Conservation (phyloP, 2,888 invertebrate genomes). For the Stramonita haemastoma region DNA sequence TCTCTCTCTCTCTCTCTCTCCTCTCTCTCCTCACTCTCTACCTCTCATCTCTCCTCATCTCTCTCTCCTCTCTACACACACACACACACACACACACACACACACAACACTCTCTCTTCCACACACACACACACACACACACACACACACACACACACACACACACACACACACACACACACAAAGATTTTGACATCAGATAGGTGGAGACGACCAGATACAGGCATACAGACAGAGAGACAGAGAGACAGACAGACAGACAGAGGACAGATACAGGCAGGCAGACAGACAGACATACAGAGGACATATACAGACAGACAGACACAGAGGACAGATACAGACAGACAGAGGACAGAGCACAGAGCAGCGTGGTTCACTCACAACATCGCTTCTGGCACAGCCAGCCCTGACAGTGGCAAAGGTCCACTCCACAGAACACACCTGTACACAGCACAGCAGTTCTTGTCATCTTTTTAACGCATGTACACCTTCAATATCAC, state of each 20-base stretch:
- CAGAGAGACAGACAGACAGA: not conserved
- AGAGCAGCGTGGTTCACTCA: not conserved
- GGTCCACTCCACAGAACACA: conserved; percentile 10
- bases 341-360: not conserved
- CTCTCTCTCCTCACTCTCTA: no score
- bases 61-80: no score
- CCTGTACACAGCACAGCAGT: not conserved
- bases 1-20: no score
- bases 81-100: no score
- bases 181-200: not conserved
- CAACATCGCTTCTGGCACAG: not conserved
- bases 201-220: not conserved
- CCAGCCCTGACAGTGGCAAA: not conserved
- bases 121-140: no score
- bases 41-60: no score
- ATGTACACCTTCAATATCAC: no score
- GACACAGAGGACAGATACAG: not conserved
- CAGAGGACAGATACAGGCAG: not conserved
- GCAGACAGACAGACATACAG: not conserved
- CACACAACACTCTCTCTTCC: no score
- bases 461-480: no score
- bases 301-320: not conserved
- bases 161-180: no score
- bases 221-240: not conserved
- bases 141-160: no score